Conservation (phyloP, 2,888 invertebrate species). For the Andrena bicolor region DNA sequence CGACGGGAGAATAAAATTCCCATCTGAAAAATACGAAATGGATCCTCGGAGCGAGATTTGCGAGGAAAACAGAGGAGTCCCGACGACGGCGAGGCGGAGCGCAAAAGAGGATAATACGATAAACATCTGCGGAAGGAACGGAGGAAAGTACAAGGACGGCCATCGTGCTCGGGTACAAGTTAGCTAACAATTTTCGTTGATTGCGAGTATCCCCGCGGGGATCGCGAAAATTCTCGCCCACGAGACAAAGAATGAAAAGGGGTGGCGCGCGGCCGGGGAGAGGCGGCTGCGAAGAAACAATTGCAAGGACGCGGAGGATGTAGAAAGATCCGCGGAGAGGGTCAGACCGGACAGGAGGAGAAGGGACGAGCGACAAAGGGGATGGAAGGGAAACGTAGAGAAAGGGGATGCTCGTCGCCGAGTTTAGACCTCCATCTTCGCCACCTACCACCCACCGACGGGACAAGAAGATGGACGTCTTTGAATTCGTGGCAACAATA, state of each 20-base stretch:
- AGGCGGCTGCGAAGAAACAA: constrained; percentile 4
- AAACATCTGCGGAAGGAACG: constrained; percentile 3
- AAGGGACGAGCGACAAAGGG: background rate
- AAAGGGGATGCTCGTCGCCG: background rate
- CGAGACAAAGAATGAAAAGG: constrained; percentile 3
- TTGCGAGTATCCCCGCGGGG: constrained; percentile 42
- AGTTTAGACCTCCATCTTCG: constrained; percentile 8
- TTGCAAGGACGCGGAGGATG: constrained; percentile 20
- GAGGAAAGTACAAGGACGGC: constrained; percentile 9
- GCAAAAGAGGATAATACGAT: background rate
- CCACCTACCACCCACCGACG: background rate
- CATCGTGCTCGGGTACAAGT: constrained; percentile 18
- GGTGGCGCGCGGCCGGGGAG: background rate
- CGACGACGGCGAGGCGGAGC: background rate
- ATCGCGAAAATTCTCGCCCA: constrained; percentile 35
- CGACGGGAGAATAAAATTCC: too few relatives aligned
- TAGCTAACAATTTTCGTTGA: constrained; percentile 63
- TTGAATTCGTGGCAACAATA: constrained; percentile 14
- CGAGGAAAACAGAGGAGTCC: background rate
- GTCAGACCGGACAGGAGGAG: background rate
- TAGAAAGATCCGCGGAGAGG: constrained; percentile 12
- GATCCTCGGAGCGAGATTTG: background rate
- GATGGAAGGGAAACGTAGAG: background rate
- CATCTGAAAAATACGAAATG: background rate
- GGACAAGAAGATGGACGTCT: background rate